Evolutionary conservation across 2,888 invertebrate species (phyloP), one percentile per base, ranked within the genome.

Genomic region (Tipula confusa): DNA sequence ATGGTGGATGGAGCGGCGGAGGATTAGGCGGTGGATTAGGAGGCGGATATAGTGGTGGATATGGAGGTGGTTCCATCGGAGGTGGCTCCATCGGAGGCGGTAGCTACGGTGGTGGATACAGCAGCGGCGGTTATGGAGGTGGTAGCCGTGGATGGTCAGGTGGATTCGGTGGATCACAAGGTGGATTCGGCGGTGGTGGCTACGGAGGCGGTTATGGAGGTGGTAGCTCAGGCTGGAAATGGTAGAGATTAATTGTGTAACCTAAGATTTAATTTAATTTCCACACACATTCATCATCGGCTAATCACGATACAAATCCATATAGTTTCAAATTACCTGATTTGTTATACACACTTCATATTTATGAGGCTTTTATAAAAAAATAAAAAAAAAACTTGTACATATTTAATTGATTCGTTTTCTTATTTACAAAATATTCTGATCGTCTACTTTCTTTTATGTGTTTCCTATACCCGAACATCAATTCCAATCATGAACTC

Each of bases 61-160:
- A 15, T 4, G 43, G 43, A n/a, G 43, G 43, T 6, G 43, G 43
- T 15, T 15, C 88, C n/a, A n/a, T n/a, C 86, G 83, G 87, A 84
- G 86, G 89, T 1, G 85, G 85, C 18, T 43, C 43, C 13, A 83
- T 86, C 0, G 84, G 85, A 18, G 84, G 83, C 18, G 43, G 36
- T 36, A 36, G 43, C n/a, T 43, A 11, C 7, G 43, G 43, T 15
- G 43, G 43, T 15, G 43, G 43, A 6, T 43, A 43, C 15, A 43
- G 43, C 15, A 9, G 36, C 36, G 43, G 64, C 2, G 64, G 64
- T 24, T 64, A 1, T 2, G 6, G 6, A 1, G 64, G 64, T 2
- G 64, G 64, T 3, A 15, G 24, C 3, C 6, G 9, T 9, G 64
- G 64, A 24, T 64, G 64, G 64, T 64, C 64, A 7, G 64, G 64